phyloP scores from a whole-genome alignment of 2,797 vertebrate genomes.

The Rhabdomys pumilio region DNA sequence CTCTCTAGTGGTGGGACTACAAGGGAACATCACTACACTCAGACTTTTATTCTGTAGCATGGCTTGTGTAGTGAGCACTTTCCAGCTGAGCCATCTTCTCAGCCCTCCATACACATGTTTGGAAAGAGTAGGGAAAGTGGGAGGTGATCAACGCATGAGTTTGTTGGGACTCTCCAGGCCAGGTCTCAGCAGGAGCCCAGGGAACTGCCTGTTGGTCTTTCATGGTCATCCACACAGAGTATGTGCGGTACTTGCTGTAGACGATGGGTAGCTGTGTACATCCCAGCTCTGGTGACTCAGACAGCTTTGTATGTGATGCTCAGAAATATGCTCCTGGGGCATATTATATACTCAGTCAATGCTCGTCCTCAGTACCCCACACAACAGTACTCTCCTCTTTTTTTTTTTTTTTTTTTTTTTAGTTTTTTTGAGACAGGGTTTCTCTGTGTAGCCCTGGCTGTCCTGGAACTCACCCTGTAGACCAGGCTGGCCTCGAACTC shows the following conservation, averaged over 20 bases:
- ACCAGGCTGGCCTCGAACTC: too few relatives aligned
- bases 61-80: neutral
- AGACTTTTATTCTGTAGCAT: neutral
- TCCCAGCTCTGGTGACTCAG: neutral
- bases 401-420: too few relatives aligned
- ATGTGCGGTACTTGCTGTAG: neutral
- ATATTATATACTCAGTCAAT: neutral
- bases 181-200: neutral
- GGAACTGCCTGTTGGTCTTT: neutral
- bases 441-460: too few relatives aligned
- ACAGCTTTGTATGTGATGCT: neutral
- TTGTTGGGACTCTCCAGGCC: neutral
- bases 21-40: neutral
- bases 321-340: neutral
- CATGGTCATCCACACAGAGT: neutral
- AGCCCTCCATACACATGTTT: neutral
- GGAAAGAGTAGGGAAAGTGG: neutral
- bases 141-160: neutral
- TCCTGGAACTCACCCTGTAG: too few relatives aligned
- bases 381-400: neutral
- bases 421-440: too few relatives aligned
- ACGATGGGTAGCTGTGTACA: neutral
- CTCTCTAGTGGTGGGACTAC: neutral
- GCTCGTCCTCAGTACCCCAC: neutral
- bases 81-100: neutral